Conservation (phyloP, 2,888 invertebrate genomes). For the Antitype chi region DNA sequence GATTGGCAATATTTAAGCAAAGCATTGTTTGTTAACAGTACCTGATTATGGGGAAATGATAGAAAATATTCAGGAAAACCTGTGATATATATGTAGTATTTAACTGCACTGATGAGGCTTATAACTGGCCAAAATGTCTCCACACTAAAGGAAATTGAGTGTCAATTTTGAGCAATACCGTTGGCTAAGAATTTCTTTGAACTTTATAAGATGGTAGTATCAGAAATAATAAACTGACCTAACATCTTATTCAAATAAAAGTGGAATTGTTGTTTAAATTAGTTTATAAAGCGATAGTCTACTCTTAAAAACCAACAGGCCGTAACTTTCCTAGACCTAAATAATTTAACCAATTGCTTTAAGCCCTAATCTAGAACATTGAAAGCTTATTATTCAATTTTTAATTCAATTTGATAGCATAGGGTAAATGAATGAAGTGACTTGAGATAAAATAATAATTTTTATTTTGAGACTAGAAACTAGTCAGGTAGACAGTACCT, state of each 20-base stretch:
- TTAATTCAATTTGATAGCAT: constrained; percentile 25
- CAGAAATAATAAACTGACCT: neutral
- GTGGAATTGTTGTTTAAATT: neutral
- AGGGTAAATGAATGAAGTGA: constrained; percentile 22
- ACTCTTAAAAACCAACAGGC: neutral
- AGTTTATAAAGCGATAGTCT: neutral
- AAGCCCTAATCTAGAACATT: constrained; percentile 4
- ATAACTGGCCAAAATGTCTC: constrained; percentile 12
- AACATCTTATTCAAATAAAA: neutral
- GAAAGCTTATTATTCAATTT: constrained; percentile 13
- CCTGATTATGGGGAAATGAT: constrained; percentile 59
- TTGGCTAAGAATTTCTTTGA: neutral
- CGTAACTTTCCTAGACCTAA: neutral
- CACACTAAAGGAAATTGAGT: neutral
- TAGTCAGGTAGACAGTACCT: neutral
- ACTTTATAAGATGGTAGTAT: neutral
- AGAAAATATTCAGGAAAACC: constrained; percentile 49
- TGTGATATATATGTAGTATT: constrained; percentile 62
- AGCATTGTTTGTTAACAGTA: constrained; percentile 51
- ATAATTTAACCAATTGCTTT: constrained; percentile 32
- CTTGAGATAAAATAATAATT: constrained; percentile 6
- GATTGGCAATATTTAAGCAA: constrained; percentile 64
- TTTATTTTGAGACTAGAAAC: constrained; percentile 19
- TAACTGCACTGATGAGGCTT: constrained; percentile 34
- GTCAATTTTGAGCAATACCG: neutral